phyloP scores from a whole-genome alignment of 2,888 invertebrate genomes.

The Meloe dianella region DNA sequence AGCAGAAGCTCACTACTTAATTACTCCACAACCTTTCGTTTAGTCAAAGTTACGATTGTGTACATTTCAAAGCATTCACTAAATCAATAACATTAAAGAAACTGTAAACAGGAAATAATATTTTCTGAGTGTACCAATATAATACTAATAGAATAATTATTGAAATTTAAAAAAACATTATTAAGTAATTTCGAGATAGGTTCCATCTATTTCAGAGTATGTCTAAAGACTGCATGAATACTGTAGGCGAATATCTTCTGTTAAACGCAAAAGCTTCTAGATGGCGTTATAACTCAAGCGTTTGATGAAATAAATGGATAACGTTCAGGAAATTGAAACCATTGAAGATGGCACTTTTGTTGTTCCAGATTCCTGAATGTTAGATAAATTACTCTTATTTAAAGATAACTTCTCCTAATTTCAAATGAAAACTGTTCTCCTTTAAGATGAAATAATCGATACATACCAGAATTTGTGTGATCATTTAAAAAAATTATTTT shows the following conservation, averaged over 20 bases:
- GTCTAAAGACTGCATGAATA: background rate
- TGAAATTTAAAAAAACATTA: background rate
- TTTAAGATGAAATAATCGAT: background rate
- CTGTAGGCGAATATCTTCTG: background rate
- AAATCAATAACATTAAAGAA: background rate
- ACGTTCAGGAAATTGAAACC: background rate
- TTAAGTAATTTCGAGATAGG: background rate
- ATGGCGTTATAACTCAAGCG: background rate
- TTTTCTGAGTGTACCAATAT: background rate
- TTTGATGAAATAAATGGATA: background rate
- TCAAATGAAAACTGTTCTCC: background rate
- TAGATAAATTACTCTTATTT: background rate
- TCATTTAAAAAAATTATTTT: too few species aligned
- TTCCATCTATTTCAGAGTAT: background rate
- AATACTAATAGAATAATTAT: background rate
- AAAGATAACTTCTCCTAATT: background rate
- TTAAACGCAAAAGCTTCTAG: background rate
- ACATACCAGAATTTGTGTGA: too few species aligned
- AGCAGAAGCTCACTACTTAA: conserved; percentile 4
- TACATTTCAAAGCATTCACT: background rate
- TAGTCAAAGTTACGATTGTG: background rate
- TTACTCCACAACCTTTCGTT: background rate
- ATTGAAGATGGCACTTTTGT: background rate
- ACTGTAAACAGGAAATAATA: background rate
- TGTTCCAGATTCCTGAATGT: background rate